phyloP scores from a whole-genome alignment of 2,888 invertebrate genomes.

The Caenorhabditis sp. region DNA sequence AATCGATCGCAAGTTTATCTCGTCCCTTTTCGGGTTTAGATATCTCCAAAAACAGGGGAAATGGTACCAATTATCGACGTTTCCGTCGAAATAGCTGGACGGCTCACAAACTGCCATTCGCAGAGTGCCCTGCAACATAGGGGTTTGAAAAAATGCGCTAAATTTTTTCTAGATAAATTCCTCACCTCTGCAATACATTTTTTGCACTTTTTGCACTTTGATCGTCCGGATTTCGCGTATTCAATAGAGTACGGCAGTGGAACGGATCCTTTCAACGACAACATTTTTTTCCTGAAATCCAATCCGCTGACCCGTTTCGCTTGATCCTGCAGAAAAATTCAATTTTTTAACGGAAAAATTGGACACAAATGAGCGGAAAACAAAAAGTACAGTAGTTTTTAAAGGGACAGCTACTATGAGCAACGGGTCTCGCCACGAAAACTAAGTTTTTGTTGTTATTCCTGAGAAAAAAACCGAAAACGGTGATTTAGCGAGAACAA shows the following conservation, averaged over 20 bases:
- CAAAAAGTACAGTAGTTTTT: background rate
- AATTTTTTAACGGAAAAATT: background rate
- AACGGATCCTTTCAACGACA: background rate
- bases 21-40: constrained; percentile 53
- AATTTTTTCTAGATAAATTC: background rate
- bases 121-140: constrained; percentile 53
- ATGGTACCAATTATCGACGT: constrained; percentile 79
- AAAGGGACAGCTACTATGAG: background rate
- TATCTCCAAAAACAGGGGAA: constrained; percentile 81
- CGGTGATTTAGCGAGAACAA: background rate
- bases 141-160: background rate
- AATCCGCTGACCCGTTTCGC: background rate
- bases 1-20: constrained; percentile 79
- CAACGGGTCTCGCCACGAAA: background rate
- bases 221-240: constrained; percentile 67
- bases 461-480: background rate
- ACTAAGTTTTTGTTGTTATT: background rate
- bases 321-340: background rate
- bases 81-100: constrained; percentile 72
- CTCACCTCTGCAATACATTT: constrained; percentile 62
- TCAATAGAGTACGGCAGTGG: constrained; percentile 70
- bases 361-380: background rate
- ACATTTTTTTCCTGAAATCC: background rate
- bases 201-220: constrained; percentile 73
- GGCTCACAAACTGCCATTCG: constrained; percentile 68